These are phyloP conservation scores for Aphelocoma californica DNA, from an alignment of 2,797 vertebrate genomes.

Conservation along the genomic window DNA sequence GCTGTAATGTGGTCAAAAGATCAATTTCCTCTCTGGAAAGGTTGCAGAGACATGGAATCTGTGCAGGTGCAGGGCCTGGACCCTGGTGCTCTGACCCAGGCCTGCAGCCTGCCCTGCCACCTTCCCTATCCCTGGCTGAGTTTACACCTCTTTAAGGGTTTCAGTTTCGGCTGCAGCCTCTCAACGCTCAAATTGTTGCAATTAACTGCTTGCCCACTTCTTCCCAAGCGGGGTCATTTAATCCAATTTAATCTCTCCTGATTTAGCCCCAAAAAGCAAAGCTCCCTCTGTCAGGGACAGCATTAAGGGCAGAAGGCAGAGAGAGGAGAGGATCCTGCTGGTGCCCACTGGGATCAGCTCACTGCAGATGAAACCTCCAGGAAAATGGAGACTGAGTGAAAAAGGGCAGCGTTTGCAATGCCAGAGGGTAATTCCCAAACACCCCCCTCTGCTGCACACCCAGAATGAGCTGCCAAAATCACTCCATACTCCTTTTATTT, in stretches of 20 bases:
- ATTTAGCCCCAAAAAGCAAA: not conserved
- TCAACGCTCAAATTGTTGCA: not conserved
- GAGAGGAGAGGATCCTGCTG: not conserved
- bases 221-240: not conserved
- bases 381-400: not conserved
- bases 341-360: not conserved
- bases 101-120: not conserved
- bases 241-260: not conserved
- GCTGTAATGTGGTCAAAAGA: not conserved
- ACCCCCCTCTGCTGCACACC: accelerated
- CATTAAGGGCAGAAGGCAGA: not conserved
- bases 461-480: not conserved
- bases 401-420: not conserved
- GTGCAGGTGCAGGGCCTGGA: not conserved
- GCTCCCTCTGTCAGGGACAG: accelerated
- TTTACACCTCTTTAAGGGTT: not conserved
- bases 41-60: accelerated
- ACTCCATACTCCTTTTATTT: not conserved
- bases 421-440: not conserved
- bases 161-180: not conserved
- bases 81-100: not conserved
- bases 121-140: not conserved
- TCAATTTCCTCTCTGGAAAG: not conserved
- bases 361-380: not conserved
- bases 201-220: not conserved